Evolutionary conservation across 2,888 invertebrate genomes (phyloP), one percentile per base, ranked within the genome.

Genomic region (Trisateles emortualis): DNA sequence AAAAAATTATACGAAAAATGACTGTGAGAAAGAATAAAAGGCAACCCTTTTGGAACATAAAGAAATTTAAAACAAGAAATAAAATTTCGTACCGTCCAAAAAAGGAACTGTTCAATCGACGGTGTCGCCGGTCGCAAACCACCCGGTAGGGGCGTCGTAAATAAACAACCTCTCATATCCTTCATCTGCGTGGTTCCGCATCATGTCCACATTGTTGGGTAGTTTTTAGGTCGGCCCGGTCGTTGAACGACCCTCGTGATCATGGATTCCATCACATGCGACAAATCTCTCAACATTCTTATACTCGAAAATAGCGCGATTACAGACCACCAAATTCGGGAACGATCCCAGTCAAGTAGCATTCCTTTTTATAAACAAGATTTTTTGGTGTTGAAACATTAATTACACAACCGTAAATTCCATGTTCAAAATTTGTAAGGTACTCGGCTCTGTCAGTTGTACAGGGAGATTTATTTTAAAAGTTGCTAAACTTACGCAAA

Each of bases 101-200:
- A 65, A 68, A 70, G 43, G 48, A 52, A 40, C 53, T 48, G 44
- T 45, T 49, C 43, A 50, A 58, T 66, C 52, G 60, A 16, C 38
- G 22, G 8, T 42, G 24, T 50, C 54, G 54, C 53, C 51, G 56
- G 63, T 57, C 41, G 48, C 48, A 60, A 64, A 68, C 65, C 69
- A 67, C 41, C 71, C 61, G 44, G 64, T 67, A 69, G 70, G 68
- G 62, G 72, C 73, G 51, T 62, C 60, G 66, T 59, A 72, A 76
- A 82, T 85, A 81, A 82, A 79, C 78, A 79, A 83, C 79, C 73
- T 76, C 68, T 72, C 71, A 69, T 77, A 79, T 79, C 79, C 59
- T 74, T 81, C 78, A 78, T 80, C 79, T 78, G 79, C 74, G 60
- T 59, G 74, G 77, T 84, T 83, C 83, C 83, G 81, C 83, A 81